Conservation (phyloP, 2,888 invertebrate species). For the Nipponacmea schrenckii region DNA sequence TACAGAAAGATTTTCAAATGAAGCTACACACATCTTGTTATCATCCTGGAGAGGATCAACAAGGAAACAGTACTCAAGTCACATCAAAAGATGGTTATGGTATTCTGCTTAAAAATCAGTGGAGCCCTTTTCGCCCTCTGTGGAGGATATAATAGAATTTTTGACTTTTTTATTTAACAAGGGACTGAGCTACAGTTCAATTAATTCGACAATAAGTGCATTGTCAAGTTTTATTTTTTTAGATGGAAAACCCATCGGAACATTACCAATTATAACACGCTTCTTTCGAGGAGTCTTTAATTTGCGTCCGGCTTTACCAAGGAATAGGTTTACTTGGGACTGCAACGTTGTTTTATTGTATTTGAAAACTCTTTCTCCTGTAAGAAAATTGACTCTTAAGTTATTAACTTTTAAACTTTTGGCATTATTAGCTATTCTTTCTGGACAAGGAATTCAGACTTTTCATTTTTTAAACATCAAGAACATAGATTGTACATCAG, state of each 20-base stretch:
- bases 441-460: neutral
- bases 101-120: constrained; percentile 21
- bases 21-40: constrained; percentile 15
- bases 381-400: neutral
- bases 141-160: constrained; percentile 24
- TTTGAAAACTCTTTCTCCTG: neutral
- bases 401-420: neutral
- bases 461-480: neutral
- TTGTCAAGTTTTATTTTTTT: constrained; percentile 9
- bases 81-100: constrained; percentile 22
- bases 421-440: neutral
- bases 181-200: constrained; percentile 23
- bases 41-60: constrained; percentile 21
- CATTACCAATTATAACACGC: neutral
- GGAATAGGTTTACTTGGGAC: neutral
- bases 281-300: neutral
- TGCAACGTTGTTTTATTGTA: neutral
- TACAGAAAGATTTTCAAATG: constrained; percentile 17
- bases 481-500: neutral
- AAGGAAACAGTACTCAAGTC: constrained; percentile 20
- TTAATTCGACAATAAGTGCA: constrained; percentile 22
- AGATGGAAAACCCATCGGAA: constrained; percentile 9
- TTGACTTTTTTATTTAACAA: constrained; percentile 21
- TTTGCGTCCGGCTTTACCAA: neutral
- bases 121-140: constrained; percentile 16